phyloP scores from a whole-genome alignment of 2,888 invertebrate species.

The Caenorhabditis wallacei region DNA sequence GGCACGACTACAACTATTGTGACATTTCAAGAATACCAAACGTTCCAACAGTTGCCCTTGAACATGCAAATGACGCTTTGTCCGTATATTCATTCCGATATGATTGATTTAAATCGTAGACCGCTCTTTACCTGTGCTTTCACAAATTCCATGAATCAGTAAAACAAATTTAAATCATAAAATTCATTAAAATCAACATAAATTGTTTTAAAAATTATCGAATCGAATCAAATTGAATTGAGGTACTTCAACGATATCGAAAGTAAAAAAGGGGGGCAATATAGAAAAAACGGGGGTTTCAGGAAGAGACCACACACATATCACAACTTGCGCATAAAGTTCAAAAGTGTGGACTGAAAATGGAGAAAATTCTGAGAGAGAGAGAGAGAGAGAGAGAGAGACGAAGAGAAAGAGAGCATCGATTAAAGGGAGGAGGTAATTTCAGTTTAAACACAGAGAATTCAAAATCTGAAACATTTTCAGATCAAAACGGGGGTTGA shows the following conservation, averaged over 20 bases:
- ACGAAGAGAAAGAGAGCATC: constrained; percentile 19
- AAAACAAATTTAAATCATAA: neutral
- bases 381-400: constrained; percentile 23
- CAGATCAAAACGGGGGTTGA: neutral
- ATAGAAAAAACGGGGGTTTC: neutral
- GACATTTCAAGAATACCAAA: too few species aligned
- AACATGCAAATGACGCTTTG: too few species aligned
- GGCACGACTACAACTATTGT: too few species aligned
- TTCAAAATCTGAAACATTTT: constrained; percentile 20
- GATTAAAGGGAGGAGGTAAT: constrained; percentile 36
- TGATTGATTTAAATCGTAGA: too few species aligned
- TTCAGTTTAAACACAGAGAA: constrained; percentile 1
- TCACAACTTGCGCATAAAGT: constrained; percentile 60
- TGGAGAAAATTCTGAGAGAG: neutral
- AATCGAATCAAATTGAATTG: constrained; percentile 15
- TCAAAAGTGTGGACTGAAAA: constrained; percentile 39
- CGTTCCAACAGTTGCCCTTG: too few species aligned
- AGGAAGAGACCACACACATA: constrained; percentile 33
- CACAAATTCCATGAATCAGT: too few species aligned
- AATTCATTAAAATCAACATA: constrained; percentile 20
- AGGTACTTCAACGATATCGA: constrained; percentile 38
- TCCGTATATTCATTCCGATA: too few species aligned
- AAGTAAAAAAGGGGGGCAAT: constrained; percentile 9
- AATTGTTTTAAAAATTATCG: neutral
- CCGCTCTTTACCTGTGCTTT: too few species aligned